Evolutionary conservation across 2,797 vertebrate species (phyloP).

Genomic region (Cyclopterus lumpus): DNA sequence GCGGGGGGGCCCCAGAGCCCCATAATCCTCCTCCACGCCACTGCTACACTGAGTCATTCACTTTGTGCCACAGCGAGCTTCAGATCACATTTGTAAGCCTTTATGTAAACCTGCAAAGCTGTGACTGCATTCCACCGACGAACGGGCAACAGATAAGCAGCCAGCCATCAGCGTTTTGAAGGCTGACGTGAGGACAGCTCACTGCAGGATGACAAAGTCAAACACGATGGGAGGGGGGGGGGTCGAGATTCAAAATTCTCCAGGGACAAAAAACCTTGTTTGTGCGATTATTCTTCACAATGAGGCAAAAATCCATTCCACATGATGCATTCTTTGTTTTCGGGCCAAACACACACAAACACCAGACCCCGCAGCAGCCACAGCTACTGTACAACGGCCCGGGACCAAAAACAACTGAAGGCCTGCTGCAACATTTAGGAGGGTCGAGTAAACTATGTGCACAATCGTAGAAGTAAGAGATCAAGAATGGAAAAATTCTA

Average conservation of each 20-base stretch:
- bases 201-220: conserved; percentile 65
- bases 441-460: background rate
- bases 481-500: background rate
- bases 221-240: conserved; percentile 39
- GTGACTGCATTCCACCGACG: conserved; percentile 24
- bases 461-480: background rate
- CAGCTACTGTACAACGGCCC: conserved; percentile 54
- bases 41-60: conserved; percentile 19
- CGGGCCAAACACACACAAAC: conserved; percentile 56
- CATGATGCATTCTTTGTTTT: conserved; percentile 81
- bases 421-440: conserved; percentile 32
- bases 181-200: conserved; percentile 26
- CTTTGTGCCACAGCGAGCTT: conserved; percentile 11
- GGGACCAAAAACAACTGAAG: conserved; percentile 27
- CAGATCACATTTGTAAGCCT: conserved; percentile 7
- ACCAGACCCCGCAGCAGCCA: conserved; percentile 53
- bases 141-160: conserved; percentile 27
- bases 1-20: background rate
- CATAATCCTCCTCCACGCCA: background rate
- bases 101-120: conserved; percentile 19
- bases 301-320: conserved; percentile 78
- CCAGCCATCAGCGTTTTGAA: conserved; percentile 14
- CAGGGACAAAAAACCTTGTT: conserved; percentile 71
- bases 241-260: conserved; percentile 70
- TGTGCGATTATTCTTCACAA: conserved; percentile 76